These are phyloP conservation scores for Ceratosolen solmsi DNA, from an alignment of 1,140 invertebrate species.

Conservation along the genomic window DNA sequence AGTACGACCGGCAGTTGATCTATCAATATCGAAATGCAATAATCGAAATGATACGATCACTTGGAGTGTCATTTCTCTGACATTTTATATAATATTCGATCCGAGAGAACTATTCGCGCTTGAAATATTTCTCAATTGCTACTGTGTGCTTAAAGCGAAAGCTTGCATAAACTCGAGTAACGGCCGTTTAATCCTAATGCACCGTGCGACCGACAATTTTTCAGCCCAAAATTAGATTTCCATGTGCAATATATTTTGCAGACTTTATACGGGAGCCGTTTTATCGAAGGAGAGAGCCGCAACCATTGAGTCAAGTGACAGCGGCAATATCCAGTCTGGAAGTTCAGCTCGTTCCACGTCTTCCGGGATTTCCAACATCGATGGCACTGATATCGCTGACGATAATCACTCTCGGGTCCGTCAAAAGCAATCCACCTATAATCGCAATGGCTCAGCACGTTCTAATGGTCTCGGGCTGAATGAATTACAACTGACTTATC, in stretches of 20 bases:
- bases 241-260: slow-evolving; percentile 24
- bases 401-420: slow-evolving; percentile 40
- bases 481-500: not conserved
- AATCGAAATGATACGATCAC: too few relatives aligned
- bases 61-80: too few relatives aligned
- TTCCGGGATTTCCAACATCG: not conserved
- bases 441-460: not conserved
- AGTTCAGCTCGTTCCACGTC: not conserved
- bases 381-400: not conserved
- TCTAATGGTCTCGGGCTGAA: not conserved
- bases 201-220: not conserved
- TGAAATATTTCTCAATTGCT: too few relatives aligned
- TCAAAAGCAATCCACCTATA: slow-evolving; percentile 5
- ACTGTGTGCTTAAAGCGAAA: too few relatives aligned
- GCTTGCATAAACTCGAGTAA: too few relatives aligned
- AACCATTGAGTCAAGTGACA: not conserved
- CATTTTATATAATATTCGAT: too few relatives aligned
- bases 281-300: slow-evolving; percentile 27
- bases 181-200: too few relatives aligned
- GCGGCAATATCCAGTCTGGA: not conserved
- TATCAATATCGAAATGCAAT: too few relatives aligned
- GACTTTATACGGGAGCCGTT: not conserved
- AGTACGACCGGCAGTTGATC: too few relatives aligned
- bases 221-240: not conserved
- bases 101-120: too few relatives aligned